Conservation (phyloP, 2,797 vertebrate species). For the Pantherophis vulpinus region DNA sequence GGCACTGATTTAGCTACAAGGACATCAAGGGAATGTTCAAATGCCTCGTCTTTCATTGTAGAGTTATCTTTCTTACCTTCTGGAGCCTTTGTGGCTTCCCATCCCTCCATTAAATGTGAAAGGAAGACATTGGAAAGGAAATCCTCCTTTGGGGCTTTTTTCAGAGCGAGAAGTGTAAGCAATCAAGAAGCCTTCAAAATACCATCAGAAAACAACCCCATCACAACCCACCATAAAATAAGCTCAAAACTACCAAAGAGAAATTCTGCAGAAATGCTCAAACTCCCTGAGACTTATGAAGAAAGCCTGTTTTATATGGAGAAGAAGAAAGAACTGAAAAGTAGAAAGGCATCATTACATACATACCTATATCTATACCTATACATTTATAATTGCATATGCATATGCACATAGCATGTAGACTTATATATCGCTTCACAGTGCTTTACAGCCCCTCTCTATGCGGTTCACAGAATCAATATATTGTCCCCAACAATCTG, state of each 20-base stretch:
- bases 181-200: not conserved
- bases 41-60: not conserved
- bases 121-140: not conserved
- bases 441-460: not conserved
- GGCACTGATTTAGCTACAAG: not conserved
- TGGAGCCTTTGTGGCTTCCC: not conserved
- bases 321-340: not conserved
- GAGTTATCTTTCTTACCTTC: not conserved
- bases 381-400: not conserved
- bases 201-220: not conserved
- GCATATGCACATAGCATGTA: not conserved
- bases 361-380: not conserved
- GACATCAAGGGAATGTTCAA: not conserved
- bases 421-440: not conserved
- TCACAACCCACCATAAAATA: not conserved
- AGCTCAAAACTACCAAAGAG: not conserved
- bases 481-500: not conserved
- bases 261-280: not conserved
- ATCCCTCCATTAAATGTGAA: not conserved
- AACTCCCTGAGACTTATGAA: not conserved
- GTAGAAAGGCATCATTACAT: not conserved
- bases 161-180: not conserved
- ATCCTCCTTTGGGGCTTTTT: not conserved
- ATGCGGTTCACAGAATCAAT: not conserved
- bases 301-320: not conserved